Percentiles rank a stretch among this genome's conserved stretches.
phyloP scores from a whole-genome alignment of 92 coral and sea anemone genomes.

The Anthopleura xanthogrammica region DNA sequence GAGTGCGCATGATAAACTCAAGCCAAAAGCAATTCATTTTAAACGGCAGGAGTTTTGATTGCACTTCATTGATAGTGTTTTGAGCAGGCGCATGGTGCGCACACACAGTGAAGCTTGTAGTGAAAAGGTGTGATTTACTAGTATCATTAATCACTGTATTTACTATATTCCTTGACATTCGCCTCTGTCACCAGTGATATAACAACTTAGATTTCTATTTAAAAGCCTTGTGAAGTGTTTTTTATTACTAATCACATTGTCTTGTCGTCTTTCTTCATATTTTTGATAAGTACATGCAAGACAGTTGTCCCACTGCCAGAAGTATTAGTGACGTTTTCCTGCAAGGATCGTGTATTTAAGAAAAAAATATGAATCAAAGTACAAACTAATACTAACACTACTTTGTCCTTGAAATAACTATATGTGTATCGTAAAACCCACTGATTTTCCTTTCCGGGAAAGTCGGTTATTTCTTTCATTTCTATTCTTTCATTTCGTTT shows the following conservation, averaged over 20 bases:
- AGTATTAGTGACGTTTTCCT: background rate
- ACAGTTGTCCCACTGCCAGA: background rate
- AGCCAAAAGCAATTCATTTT: background rate
- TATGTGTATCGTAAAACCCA: too few species aligned
- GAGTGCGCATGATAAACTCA: background rate
- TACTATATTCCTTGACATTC: background rate
- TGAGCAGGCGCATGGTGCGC: background rate
- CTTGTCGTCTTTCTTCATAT: background rate
- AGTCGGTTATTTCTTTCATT: too few species aligned
- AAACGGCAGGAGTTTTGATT: background rate
- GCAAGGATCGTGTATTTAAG: background rate
- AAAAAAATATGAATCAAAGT: background rate
- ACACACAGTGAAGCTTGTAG: background rate
- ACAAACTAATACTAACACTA: too few species aligned
- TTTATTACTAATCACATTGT: constrained; percentile 2
- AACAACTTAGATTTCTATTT: background rate
- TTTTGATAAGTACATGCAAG: background rate
- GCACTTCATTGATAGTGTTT: background rate
- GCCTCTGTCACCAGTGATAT: constrained; percentile 5
- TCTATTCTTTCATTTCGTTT: too few species aligned
- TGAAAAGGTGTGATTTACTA: background rate
- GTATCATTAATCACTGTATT: background rate
- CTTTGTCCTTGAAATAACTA: too few species aligned
- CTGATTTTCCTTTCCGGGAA: too few species aligned
- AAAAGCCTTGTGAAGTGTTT: constrained; percentile 7